Percentiles rank a stretch among this genome's conserved stretches.
Evolutionary conservation across 2,888 invertebrate genomes (phyloP).

Genomic region (Cosmorhoe ocellata): DNA sequence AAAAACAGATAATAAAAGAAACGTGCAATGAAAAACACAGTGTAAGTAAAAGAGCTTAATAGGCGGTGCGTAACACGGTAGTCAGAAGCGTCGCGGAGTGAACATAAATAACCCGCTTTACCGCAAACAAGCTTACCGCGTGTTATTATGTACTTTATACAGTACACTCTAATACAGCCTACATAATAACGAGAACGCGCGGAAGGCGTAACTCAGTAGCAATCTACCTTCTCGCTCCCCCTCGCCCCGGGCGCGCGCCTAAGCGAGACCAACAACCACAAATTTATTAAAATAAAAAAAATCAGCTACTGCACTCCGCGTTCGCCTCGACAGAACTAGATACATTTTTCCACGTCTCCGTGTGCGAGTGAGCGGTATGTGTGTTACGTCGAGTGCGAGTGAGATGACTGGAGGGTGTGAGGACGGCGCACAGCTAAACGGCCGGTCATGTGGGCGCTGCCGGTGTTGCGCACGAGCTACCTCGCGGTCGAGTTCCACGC

Average conservation of each 20-base stretch:
- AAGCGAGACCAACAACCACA: conserved; percentile 80
- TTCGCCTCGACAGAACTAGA: conserved; percentile 80
- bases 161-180: conserved; percentile 78
- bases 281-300: conserved; percentile 81
- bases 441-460: conserved; percentile 80
- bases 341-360: conserved; percentile 79
- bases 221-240: conserved; percentile 70
- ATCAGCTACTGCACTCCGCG: conserved; percentile 80
- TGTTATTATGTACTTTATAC: conserved; percentile 65
- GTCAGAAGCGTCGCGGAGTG: conserved; percentile 49
- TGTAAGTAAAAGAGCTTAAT: conserved; percentile 31
- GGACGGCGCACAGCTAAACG: conserved; percentile 67
- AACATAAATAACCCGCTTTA: conserved; percentile 70
- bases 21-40: too few relatives aligned
- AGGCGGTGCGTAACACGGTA: conserved; percentile 73
- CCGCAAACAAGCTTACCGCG: conserved; percentile 74
- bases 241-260: conserved; percentile 74
- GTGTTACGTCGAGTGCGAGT: conserved; percentile 43
- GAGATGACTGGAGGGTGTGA: conserved; percentile 53
- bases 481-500: conserved; percentile 76
- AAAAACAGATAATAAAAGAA: too few relatives aligned
- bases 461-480: conserved; percentile 80
- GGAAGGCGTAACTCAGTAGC: conserved; percentile 83
- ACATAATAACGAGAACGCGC: conserved; percentile 79
- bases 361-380: conserved; percentile 53